These are phyloP conservation scores for Acleris holmiana DNA, from an alignment of 2,888 invertebrate species.

Conservation along the genomic window DNA sequence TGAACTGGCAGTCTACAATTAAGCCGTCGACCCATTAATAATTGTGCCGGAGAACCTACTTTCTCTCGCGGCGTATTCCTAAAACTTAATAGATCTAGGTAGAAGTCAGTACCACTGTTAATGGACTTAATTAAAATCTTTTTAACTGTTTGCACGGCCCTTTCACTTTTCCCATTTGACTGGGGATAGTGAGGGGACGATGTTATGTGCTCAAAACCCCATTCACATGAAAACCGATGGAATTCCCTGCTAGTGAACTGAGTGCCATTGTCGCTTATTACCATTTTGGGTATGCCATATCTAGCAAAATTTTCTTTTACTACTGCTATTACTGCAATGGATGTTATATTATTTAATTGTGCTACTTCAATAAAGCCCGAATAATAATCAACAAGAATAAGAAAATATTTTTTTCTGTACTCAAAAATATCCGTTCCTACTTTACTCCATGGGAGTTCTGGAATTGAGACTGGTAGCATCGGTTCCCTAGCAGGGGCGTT, in stretches of 20 bases:
- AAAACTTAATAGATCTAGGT: conserved; percentile 6
- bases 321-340: conserved; percentile 15
- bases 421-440: conserved; percentile 41
- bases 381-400: conserved; percentile 38
- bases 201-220: conserved; percentile 14
- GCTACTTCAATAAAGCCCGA: conserved; percentile 35
- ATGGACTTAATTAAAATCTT: conserved; percentile 1
- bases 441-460: conserved; percentile 38
- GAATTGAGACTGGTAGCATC: conserved; percentile 29
- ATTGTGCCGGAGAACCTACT: conserved; percentile 13
- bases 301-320: conserved; percentile 36
- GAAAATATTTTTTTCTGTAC: conserved; percentile 32
- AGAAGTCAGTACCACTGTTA: conserved; percentile 5
- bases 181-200: conserved; percentile 11
- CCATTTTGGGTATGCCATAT: conserved; percentile 37
- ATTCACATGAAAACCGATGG: background rate
- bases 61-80: conserved; percentile 13
- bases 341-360: conserved; percentile 20
- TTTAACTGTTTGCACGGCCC: conserved; percentile 10
- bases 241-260: conserved; percentile 8
- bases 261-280: conserved; percentile 38
- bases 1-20: conserved; percentile 11
- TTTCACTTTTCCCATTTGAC: conserved; percentile 12
- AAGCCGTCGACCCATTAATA: conserved; percentile 11
- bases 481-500: conserved; percentile 27